Conservation (phyloP, 2,797 vertebrate species). For the Antrozous pallidus region DNA sequence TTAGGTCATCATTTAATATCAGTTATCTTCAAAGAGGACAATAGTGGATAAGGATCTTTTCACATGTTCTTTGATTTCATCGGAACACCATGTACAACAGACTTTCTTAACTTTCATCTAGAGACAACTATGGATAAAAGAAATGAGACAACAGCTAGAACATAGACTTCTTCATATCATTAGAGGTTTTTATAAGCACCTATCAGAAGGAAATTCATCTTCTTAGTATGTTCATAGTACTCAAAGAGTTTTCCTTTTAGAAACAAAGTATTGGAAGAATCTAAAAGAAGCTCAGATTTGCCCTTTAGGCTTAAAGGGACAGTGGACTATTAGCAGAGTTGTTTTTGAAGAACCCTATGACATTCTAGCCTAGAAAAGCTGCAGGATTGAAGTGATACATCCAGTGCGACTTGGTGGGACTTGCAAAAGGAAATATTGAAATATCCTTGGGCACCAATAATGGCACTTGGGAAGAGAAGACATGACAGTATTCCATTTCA, state of each 20-base stretch:
- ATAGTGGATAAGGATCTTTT: conserved; percentile 14
- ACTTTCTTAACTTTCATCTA: conserved; percentile 33
- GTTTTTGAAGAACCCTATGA: conserved; percentile 27
- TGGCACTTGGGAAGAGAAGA: conserved; percentile 58
- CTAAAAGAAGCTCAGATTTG: neutral
- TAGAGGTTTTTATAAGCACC: conserved; percentile 34
- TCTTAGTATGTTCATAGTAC: neutral
- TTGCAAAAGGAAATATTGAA: conserved; percentile 44
- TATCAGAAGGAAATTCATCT: conserved; percentile 43
- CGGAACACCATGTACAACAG: conserved; percentile 1
- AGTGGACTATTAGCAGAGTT: neutral
- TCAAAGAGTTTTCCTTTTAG: conserved; percentile 35
- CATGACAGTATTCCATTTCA: conserved; percentile 52
- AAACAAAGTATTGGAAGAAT: conserved; percentile 19
- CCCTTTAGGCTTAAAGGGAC: conserved; percentile 16
- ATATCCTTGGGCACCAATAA: conserved; percentile 20
- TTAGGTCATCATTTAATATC: neutral
- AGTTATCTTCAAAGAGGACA: conserved; percentile 27
- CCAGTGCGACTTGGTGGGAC: conserved; percentile 25
- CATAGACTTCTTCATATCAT: conserved; percentile 36
- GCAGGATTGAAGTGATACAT: conserved; percentile 37
- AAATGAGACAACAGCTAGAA: conserved; percentile 24
- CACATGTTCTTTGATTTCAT: conserved; percentile 30
- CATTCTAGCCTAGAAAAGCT: conserved; percentile 39
- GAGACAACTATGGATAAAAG: neutral